Conservation (phyloP, 2,888 invertebrate genomes). For the Polydrusus pterygomalis region DNA sequence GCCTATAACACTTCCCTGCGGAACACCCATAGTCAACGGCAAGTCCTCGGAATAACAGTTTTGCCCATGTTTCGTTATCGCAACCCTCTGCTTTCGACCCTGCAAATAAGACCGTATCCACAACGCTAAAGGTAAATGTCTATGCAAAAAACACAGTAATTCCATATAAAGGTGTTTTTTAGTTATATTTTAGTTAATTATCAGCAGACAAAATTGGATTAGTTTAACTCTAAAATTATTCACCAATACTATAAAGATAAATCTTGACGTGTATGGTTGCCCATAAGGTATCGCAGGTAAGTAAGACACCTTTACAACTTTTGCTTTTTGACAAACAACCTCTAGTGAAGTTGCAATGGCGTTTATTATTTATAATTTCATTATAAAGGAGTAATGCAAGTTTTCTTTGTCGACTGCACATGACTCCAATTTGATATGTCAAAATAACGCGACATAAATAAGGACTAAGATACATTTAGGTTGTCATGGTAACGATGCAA, state of each 20-base stretch:
- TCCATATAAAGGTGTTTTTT: too few species aligned
- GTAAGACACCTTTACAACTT: constrained; percentile 33
- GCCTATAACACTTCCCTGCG: too few species aligned
- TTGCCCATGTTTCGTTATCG: too few species aligned
- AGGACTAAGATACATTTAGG: constrained; percentile 27
- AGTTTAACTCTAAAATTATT: background rate
- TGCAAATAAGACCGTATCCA: too few species aligned
- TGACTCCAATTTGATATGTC: constrained; percentile 25
- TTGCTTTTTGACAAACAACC: constrained; percentile 36
- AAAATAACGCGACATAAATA: constrained; percentile 30
- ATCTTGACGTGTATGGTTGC: constrained; percentile 15
- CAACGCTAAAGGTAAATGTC: too few species aligned
- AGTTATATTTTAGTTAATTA: too few species aligned
- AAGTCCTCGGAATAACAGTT: too few species aligned
- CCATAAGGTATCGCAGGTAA: constrained; percentile 16
- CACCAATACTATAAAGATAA: background rate
- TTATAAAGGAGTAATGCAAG: constrained; percentile 27
- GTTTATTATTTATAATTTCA: constrained; percentile 41
- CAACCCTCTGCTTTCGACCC: too few species aligned
- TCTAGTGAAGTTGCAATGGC: constrained; percentile 26
- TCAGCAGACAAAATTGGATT: too few species aligned
- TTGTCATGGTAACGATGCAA: constrained; percentile 21
- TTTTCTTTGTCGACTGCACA: constrained; percentile 29
- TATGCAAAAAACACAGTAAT: too few species aligned
- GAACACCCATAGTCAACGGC: too few species aligned